These are phyloP conservation scores for Trissolcus brochymenae DNA, from an alignment of 2,888 invertebrate species.

Conservation along the genomic window DNA sequence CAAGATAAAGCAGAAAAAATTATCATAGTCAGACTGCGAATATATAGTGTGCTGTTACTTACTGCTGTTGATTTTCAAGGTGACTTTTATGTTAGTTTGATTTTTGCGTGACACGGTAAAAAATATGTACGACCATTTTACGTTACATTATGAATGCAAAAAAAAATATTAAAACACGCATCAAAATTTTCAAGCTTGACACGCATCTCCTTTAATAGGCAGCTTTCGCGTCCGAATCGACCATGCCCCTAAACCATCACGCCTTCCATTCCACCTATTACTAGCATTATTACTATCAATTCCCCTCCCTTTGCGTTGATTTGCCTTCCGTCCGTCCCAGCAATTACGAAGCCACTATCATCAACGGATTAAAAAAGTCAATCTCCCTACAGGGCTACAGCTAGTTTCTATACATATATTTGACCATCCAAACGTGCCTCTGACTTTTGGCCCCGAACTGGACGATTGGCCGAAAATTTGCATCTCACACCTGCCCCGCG, in stretches of 20 bases:
- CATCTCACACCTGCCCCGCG: slow-evolving; percentile 36
- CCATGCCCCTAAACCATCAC: slow-evolving; percentile 41
- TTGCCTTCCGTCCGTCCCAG: slow-evolving; percentile 9
- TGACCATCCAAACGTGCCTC: slow-evolving; percentile 6
- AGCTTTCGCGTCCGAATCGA: slow-evolving; percentile 24
- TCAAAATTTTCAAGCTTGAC: slow-evolving; percentile 45
- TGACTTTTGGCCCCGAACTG: background rate
- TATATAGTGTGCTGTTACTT: too few relatives aligned
- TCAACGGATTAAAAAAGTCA: slow-evolving; percentile 23
- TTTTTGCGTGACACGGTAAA: background rate
- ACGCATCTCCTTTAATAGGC: slow-evolving; percentile 42
- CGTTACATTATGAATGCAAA: slow-evolving; percentile 38
- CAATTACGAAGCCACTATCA: slow-evolving; percentile 15
- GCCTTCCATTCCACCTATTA: slow-evolving; percentile 36
- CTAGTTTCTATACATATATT: slow-evolving; percentile 3
- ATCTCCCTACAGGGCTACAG: background rate
- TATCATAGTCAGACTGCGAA: too few relatives aligned
- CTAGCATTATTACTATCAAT: slow-evolving; percentile 39
- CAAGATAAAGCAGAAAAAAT: too few relatives aligned
- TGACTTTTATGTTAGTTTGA: too few relatives aligned
- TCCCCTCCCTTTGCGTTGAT: slow-evolving; percentile 14
- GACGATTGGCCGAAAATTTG: slow-evolving; percentile 24
- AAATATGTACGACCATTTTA: slow-evolving; percentile 19
- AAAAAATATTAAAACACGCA: slow-evolving; percentile 30
- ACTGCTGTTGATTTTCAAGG: too few relatives aligned